Evolutionary conservation across 2,888 invertebrate species (phyloP).

Genomic region (Drosophila diplacantha): DNA sequence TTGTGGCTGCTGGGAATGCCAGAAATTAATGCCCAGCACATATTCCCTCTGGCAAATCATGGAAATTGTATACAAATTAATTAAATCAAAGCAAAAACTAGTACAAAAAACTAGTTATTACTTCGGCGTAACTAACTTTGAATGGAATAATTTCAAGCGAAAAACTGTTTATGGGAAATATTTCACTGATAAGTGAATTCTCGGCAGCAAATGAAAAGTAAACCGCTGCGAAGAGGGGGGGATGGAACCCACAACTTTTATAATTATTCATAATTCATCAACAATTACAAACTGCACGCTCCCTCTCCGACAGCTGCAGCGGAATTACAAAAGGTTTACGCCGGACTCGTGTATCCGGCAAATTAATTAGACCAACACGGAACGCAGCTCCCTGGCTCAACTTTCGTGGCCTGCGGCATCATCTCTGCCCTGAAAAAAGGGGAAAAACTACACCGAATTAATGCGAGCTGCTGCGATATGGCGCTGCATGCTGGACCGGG

Average conservation of each 20-base stretch:
- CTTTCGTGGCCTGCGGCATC: slow-evolving; percentile 2
- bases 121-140: not conserved
- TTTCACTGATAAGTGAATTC: not conserved
- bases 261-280: slow-evolving; percentile 25
- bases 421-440: not conserved
- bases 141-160: not conserved
- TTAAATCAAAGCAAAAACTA: not conserved
- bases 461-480: not conserved
- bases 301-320: not conserved
- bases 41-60: not conserved
- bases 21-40: slow-evolving; percentile 6
- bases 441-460: slow-evolving; percentile 15
- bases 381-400: slow-evolving; percentile 1
- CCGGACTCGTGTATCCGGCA: slow-evolving; percentile 6
- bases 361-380: slow-evolving; percentile 15
- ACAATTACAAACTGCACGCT: slow-evolving; percentile 8
- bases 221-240: not conserved
- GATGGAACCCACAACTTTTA: slow-evolving; percentile 6
- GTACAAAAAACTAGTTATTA: no score
- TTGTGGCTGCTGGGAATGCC: not conserved
- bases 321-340: slow-evolving; percentile 16
- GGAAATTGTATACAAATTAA: not conserved
- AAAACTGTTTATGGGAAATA: not conserved
- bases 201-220: not conserved
- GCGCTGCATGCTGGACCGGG: not conserved